phyloP scores from a whole-genome alignment of 2,113 vertebrate species.

The Pleuronectes platessa region DNA sequence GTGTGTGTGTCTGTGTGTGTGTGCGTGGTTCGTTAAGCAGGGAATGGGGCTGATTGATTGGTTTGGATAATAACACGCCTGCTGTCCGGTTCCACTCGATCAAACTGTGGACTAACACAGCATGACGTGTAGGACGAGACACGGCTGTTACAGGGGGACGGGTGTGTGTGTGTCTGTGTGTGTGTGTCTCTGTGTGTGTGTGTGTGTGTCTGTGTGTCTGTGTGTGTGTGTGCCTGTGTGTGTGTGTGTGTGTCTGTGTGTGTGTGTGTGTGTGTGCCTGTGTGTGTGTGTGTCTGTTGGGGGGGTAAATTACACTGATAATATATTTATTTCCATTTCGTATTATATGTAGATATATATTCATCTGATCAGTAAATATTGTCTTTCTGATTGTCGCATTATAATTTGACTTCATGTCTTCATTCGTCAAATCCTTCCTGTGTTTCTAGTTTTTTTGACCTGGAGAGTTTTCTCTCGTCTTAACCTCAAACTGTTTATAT shows the following conservation, averaged over 20 bases:
- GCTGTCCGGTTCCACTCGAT: conserved; percentile 55
- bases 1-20: conserved; percentile 25
- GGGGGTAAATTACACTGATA: neutral
- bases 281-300: neutral
- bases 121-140: conserved; percentile 59
- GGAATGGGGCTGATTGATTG: conserved; percentile 57
- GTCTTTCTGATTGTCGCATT: no score
- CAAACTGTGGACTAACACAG: conserved; percentile 49
- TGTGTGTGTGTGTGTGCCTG: neutral
- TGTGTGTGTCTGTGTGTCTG: neutral
- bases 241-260: neutral
- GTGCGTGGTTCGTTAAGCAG: conserved; percentile 53
- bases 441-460: no score
- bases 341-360: no score
- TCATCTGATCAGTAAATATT: no score
- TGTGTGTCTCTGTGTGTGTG: conserved; percentile 2
- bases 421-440: no score
- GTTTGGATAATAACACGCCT: conserved; percentile 54
- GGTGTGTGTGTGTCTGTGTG: neutral
- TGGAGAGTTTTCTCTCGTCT: no score
- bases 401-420: no score
- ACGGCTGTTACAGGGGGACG: conserved; percentile 30
- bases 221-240: neutral
- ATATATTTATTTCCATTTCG: no score
- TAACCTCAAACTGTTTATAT: no score